phyloP scores from a whole-genome alignment of 2,113 vertebrate genomes.

The Vireo altiloquus region DNA sequence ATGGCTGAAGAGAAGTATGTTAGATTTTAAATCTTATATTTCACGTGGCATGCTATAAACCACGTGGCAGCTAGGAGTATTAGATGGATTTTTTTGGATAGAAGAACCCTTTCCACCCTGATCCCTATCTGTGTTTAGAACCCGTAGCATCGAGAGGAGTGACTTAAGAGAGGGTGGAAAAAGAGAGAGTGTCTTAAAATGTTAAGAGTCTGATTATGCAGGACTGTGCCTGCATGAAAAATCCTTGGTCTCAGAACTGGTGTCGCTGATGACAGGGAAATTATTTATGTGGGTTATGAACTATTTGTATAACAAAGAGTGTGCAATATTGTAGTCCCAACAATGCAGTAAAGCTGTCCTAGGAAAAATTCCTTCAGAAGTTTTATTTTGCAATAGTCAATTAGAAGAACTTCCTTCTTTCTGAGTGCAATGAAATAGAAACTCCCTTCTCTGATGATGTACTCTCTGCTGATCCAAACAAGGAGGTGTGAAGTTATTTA shows the following conservation, averaged over 20 bases:
- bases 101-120: not conserved
- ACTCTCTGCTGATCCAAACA: not conserved
- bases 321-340: not conserved
- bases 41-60: not conserved
- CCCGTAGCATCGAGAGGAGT: not conserved
- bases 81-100: not conserved
- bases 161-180: not conserved
- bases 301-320: not conserved
- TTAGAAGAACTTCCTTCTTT: not conserved
- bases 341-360: not conserved
- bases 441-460: not conserved
- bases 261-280: not conserved
- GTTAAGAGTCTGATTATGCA: not conserved
- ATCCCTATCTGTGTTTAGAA: not conserved
- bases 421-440: not conserved
- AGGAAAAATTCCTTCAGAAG: not conserved
- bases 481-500: not conserved
- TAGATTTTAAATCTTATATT: not conserved
- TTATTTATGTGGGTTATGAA: not conserved
- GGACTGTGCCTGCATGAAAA: not conserved
- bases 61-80: not conserved
- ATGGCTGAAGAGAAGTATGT: not conserved
- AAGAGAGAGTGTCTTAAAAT: not conserved
- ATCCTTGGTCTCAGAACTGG: not conserved
- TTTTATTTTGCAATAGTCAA: not conserved